Conservation (phyloP, 2,888 invertebrate species). For the Plebejus argus region DNA sequence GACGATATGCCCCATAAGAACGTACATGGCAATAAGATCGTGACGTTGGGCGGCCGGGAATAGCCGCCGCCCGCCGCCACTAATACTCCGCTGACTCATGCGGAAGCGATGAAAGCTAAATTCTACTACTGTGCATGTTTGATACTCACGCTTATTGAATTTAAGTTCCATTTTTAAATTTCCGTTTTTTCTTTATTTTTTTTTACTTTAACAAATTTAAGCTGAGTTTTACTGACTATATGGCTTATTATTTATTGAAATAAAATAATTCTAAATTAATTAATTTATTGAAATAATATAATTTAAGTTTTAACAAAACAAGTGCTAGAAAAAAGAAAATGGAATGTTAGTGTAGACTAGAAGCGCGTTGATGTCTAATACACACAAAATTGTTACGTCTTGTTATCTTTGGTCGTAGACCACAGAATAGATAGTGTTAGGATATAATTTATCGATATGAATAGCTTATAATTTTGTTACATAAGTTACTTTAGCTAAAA, state of each 20-base stretch:
- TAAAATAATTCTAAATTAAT: background rate
- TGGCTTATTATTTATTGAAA: background rate
- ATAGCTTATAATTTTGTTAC: too few relatives aligned
- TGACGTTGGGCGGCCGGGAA: constrained; percentile 44
- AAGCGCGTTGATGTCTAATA: constrained; percentile 72
- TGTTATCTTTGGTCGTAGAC: background rate
- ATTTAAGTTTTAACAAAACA: background rate
- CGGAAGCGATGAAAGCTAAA: constrained; percentile 61
- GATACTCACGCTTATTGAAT: background rate
- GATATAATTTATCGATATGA: too few relatives aligned
- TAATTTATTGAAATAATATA: too few relatives aligned
- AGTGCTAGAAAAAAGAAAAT: background rate
- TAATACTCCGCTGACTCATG: constrained; percentile 64
- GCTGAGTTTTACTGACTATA: background rate
- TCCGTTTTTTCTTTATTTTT: background rate
- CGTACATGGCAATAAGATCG: constrained; percentile 20
- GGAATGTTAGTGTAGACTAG: background rate
- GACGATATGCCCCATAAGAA: background rate
- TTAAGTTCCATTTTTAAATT: background rate
- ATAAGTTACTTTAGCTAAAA: background rate
- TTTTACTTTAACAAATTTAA: background rate
- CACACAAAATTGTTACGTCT: constrained; percentile 41
- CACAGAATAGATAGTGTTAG: background rate
- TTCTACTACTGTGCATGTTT: constrained; percentile 34
- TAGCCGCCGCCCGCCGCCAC: constrained; percentile 45